These are phyloP conservation scores for Drosophila monieri DNA, from an alignment of 2,888 invertebrate species.

Conservation along the genomic window DNA sequence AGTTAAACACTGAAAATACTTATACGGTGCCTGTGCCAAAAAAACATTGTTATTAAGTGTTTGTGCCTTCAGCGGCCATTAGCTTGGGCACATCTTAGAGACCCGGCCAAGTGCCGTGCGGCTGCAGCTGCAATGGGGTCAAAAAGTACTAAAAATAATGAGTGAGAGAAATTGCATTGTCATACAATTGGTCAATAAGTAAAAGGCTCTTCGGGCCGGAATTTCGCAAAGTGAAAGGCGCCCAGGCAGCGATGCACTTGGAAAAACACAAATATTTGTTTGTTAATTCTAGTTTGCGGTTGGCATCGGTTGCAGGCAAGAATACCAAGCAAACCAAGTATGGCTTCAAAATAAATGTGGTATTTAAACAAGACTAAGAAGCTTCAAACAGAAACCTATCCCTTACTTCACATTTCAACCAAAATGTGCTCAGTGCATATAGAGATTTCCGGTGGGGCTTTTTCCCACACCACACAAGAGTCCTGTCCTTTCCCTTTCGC, in stretches of 20 bases:
- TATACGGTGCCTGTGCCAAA: constrained; percentile 44
- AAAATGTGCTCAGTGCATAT: constrained; percentile 5
- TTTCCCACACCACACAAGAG: constrained; percentile 30
- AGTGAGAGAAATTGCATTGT: constrained; percentile 61
- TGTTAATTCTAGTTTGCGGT: constrained; percentile 21
- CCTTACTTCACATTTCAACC: neutral
- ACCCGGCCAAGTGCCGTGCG: constrained; percentile 6
- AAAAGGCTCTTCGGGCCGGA: constrained; percentile 39
- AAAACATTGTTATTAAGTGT: constrained; percentile 29
- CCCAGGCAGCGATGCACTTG: constrained; percentile 15
- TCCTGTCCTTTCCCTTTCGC: constrained; percentile 35
- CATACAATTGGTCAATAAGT: constrained; percentile 58
- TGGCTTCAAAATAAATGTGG: neutral
- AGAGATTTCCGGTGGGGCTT: constrained; percentile 12
- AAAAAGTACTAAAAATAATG: constrained; percentile 34
- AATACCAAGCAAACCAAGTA: neutral
- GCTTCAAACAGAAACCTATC: neutral
- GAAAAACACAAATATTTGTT: neutral
- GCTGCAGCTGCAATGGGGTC: constrained; percentile 18
- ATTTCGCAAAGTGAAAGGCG: constrained; percentile 65
- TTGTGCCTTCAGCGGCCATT: constrained; percentile 59
- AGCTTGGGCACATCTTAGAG: constrained; percentile 42
- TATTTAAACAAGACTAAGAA: neutral
- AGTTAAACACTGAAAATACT: constrained; percentile 11
- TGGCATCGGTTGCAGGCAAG: neutral